phyloP scores from a whole-genome alignment of 2,797 vertebrate species.

The Orientallactaga sibirica region DNA sequence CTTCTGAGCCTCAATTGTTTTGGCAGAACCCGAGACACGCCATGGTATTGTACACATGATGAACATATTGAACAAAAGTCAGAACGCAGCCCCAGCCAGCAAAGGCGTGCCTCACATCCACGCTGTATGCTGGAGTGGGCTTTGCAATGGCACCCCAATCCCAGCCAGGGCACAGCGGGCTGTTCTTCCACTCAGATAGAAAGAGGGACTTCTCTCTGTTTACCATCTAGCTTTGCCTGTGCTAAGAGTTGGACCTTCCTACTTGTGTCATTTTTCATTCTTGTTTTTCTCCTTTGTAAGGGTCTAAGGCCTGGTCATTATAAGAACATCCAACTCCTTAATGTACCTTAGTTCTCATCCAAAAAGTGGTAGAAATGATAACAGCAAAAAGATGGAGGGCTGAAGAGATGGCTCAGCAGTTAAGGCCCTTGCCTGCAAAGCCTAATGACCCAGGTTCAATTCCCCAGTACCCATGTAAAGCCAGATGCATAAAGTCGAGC shows the following conservation, averaged over 20 bases:
- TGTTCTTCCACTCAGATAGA: no score
- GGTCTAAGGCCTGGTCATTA: not conserved
- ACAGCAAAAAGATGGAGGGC: not conserved
- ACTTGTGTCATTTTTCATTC: not conserved
- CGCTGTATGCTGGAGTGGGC: not conserved
- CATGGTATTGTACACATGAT: not conserved
- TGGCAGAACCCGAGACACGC: not conserved
- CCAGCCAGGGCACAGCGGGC: not conserved
- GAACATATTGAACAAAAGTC: not conserved
- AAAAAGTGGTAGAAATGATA: not conserved
- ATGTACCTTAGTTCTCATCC: not conserved
- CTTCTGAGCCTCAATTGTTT: slow-evolving; percentile 20
- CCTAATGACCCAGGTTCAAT: no score
- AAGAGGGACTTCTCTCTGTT: not conserved
- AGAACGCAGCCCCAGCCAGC: not conserved
- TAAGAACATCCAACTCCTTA: not conserved
- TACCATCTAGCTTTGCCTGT: not conserved
- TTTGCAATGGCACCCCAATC: not conserved
- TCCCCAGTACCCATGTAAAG: no score
- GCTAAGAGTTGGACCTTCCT: not conserved
- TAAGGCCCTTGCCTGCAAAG: no score
- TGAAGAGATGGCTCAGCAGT: no score
- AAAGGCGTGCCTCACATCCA: not conserved
- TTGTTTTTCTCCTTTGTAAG: slow-evolving; percentile 14
- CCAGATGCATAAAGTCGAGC: no score